Evolutionary conservation across 2,797 vertebrate genomes (phyloP), one percentile per base, ranked within the genome.

Genomic region (Gallirallus australis): DNA sequence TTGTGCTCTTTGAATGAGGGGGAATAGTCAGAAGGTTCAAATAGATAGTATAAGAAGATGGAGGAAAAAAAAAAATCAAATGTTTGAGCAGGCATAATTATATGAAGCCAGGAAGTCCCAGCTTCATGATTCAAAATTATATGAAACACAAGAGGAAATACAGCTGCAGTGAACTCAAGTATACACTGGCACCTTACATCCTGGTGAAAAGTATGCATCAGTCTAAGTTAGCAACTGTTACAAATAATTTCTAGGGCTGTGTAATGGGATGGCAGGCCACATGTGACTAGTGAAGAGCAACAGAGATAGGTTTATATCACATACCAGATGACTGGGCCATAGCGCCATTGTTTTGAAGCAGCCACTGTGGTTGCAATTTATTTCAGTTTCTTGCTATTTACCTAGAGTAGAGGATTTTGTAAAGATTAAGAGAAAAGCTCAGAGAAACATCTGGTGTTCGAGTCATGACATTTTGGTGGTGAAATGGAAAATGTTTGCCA

Each of bases 401-500:
- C 69, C 82, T 83, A 48, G 61, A 76, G 37, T 37, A 60, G 53
- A 83, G 11, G 30, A 33, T 86, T 88, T 87, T 83, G 35, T 69
- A 72, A 45, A 83, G 85, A 91, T 80, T 83, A 94, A 85, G 69
- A 77, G 42, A 45, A 80, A 88, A 94, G 52, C 82, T 72, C 80
- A 68, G 70, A 84, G 77, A 89, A 95, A 72, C 89, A 94, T 86
- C 91, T 94, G 89, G 80, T 94, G 42, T 78, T 86, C 84, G 66
- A 88, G 80, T 95, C 77, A 7, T 93, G 95, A 94, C 77, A 94
- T 94, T 96, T 96, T 78, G 40, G 47, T 96, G 59, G 53, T 86
- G 78, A 79, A 88, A 86, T 84, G 53, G 91, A 79, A 90, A 90
- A 82, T 76, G 65, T 85, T 95, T 92, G 79, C 72, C 4, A 0